phyloP scores from a whole-genome alignment of 2,888 invertebrate species.

The Ophioninae sp. region DNA sequence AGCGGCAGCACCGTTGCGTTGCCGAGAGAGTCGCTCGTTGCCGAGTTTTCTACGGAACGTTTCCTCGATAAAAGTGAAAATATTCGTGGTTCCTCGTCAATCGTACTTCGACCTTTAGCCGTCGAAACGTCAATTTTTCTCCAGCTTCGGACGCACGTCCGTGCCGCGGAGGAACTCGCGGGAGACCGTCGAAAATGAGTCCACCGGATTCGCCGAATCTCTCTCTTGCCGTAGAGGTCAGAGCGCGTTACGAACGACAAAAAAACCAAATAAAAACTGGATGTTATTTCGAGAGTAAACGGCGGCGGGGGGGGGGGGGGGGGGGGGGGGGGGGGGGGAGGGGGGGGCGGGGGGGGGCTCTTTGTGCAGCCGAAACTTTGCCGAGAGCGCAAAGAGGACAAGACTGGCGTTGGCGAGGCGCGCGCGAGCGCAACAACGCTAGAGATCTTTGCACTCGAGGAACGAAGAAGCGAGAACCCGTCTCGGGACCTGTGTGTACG shows the following conservation, averaged over 20 bases:
- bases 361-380: slow-evolving; percentile 53
- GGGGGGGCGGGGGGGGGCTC: too few relatives aligned
- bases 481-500: neutral
- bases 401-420: slow-evolving; percentile 18
- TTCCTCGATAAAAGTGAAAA: too few relatives aligned
- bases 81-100: too few relatives aligned
- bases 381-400: slow-evolving; percentile 26
- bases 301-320: slow-evolving; percentile 5
- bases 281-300: slow-evolving; percentile 60
- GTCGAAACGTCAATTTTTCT: too few relatives aligned
- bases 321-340: too few relatives aligned
- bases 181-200: neutral
- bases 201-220: neutral
- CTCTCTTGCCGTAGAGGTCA: neutral
- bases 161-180: too few relatives aligned
- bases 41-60: too few relatives aligned
- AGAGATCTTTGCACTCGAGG: slow-evolving; percentile 50
- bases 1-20: too few relatives aligned
- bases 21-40: too few relatives aligned
- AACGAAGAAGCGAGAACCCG: slow-evolving; percentile 18
- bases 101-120: too few relatives aligned
- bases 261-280: slow-evolving; percentile 37
- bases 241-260: neutral
- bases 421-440: too few relatives aligned
- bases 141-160: too few relatives aligned